These are phyloP conservation scores for Trichonephila clavipes DNA, from an alignment of 1,140 invertebrate genomes.

Conservation along the genomic window DNA sequence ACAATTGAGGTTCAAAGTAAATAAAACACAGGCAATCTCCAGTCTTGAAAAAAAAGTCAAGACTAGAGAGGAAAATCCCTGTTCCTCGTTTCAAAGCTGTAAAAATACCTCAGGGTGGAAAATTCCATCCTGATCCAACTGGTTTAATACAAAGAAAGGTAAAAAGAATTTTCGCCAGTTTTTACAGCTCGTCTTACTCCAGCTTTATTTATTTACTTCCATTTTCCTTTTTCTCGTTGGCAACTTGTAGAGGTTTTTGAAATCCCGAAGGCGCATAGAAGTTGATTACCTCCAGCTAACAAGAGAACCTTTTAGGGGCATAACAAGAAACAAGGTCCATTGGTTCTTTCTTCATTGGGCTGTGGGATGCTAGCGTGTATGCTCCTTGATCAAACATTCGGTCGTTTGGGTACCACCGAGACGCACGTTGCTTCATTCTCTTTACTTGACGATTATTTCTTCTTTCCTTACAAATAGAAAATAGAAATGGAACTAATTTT, in stretches of 20 bases:
- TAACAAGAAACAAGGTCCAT: slow-evolving; percentile 55
- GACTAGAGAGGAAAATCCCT: slow-evolving; percentile 25
- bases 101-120: slow-evolving; percentile 62
- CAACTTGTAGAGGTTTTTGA: slow-evolving; percentile 72
- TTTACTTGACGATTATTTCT: slow-evolving; percentile 6
- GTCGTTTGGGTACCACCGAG: slow-evolving; percentile 52
- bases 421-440: slow-evolving; percentile 23
- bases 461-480: slow-evolving; percentile 14
- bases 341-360: slow-evolving; percentile 24
- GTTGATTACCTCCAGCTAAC: slow-evolving; percentile 71
- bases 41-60: not conserved
- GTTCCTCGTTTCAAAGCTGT: slow-evolving; percentile 42
- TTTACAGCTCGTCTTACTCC: slow-evolving; percentile 53
- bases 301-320: slow-evolving; percentile 65
- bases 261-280: slow-evolving; percentile 70
- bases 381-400: slow-evolving; percentile 62
- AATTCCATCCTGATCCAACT: slow-evolving; percentile 49
- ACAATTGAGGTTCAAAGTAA: not conserved
- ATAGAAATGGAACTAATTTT: slow-evolving; percentile 67
- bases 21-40: slow-evolving; percentile 5
- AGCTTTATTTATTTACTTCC: slow-evolving; percentile 64
- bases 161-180: slow-evolving; percentile 32
- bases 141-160: slow-evolving; percentile 44
- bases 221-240: slow-evolving; percentile 45
- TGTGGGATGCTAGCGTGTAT: slow-evolving; percentile 3